These are phyloP conservation scores for Dendrocincla fuliginosa DNA, from an alignment of 2,797 vertebrate genomes.

Conservation along the genomic window DNA sequence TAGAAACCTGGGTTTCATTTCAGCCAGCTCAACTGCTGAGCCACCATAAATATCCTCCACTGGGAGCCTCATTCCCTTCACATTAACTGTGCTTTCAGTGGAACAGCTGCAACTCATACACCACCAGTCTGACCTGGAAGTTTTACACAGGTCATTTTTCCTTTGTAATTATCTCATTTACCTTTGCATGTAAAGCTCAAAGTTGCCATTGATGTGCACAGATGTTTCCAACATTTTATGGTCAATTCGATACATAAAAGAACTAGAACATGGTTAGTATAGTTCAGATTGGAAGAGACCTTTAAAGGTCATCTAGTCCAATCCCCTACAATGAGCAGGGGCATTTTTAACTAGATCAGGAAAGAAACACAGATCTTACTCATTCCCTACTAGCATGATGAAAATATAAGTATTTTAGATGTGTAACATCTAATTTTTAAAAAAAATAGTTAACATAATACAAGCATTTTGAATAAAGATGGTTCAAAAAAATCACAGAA, in stretches of 20 bases:
- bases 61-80: not conserved
- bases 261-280: not conserved
- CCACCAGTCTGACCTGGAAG: not conserved
- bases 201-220: not conserved
- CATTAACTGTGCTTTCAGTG: not conserved
- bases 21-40: not conserved
- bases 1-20: not conserved
- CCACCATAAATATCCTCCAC: not conserved
- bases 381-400: not conserved
- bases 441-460: not conserved
- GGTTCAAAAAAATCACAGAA: not conserved
- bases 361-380: not conserved
- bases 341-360: not conserved
- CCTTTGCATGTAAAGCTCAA: not conserved
- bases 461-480: not conserved
- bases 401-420: not conserved
- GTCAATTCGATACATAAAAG: not conserved
- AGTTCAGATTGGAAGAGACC: not conserved
- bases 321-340: not conserved
- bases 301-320: not conserved
- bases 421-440: accelerated
- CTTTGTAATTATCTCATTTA: not conserved
- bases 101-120: not conserved
- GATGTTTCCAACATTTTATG: not conserved
- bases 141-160: not conserved